phyloP scores from a whole-genome alignment of 2,888 invertebrate species.

The Lasioglossum figueresi region DNA sequence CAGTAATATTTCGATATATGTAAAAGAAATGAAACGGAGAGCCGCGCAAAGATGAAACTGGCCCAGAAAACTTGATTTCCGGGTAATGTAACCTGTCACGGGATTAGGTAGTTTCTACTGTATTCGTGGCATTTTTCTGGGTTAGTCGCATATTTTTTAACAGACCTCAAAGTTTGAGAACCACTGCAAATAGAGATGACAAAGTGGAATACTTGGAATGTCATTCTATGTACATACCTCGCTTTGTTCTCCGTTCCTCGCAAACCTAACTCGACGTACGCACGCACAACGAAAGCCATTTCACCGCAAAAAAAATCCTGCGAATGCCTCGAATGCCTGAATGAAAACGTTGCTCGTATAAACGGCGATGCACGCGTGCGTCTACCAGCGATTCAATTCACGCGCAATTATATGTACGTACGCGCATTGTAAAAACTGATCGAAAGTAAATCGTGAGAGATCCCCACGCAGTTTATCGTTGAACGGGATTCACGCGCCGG shows the following conservation, averaged over 20 bases:
- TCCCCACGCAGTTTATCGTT: conserved; percentile 11
- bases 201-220: not conserved
- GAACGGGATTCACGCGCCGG: conserved; percentile 8
- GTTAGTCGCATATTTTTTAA: not conserved
- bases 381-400: not conserved
- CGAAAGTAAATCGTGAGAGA: conserved; percentile 44
- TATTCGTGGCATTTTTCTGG: not conserved
- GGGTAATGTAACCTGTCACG: not conserved
- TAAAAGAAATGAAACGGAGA: not conserved
- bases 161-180: not conserved
- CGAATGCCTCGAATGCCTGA: not conserved
- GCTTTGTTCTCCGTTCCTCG: not conserved
- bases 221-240: not conserved
- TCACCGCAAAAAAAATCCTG: not conserved
- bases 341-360: not conserved
- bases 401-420: not conserved
- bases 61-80: not conserved
- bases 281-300: not conserved
- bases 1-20: not conserved
- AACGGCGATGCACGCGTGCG: not conserved
- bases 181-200: not conserved
- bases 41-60: not conserved
- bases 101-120: not conserved
- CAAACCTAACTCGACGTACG: not conserved
- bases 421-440: conserved; percentile 32